phyloP scores from a whole-genome alignment of 2,888 invertebrate species.

The Brassicogethes aeneus region DNA sequence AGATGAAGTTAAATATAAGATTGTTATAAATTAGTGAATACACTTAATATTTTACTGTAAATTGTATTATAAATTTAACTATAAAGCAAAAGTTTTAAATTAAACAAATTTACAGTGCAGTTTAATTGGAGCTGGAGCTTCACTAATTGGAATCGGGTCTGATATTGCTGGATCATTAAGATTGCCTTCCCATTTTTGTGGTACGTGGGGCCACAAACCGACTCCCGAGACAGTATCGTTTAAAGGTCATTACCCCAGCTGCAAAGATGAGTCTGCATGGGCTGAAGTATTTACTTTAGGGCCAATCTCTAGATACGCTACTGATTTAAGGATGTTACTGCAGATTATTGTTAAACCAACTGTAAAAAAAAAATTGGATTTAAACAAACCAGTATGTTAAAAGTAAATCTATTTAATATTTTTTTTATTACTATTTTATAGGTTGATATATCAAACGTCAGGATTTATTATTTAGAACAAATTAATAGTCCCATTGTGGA shows the following conservation, averaged over 20 bases:
- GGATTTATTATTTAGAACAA: slow-evolving; percentile 73
- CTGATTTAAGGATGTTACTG: slow-evolving; percentile 69
- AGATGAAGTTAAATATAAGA: too few species aligned
- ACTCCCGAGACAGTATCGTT: slow-evolving; percentile 58
- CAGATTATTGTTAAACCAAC: slow-evolving; percentile 55
- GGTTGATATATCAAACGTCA: slow-evolving; percentile 43
- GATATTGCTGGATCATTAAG: slow-evolving; percentile 87
- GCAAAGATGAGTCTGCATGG: slow-evolving; percentile 51
- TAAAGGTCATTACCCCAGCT: slow-evolving; percentile 60
- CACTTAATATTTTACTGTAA: background rate
- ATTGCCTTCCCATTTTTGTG: slow-evolving; percentile 83
- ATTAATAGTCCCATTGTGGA: slow-evolving; percentile 16
- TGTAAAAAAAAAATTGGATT: slow-evolving; percentile 36
- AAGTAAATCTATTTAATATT: slow-evolving; percentile 1
- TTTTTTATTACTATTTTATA: background rate
- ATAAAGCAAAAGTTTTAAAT: too few species aligned
- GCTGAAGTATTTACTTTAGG: slow-evolving; percentile 70
- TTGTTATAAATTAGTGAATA: too few species aligned
- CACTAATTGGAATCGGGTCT: slow-evolving; percentile 74
- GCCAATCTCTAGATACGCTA: slow-evolving; percentile 80
- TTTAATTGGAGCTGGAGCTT: slow-evolving; percentile 69
- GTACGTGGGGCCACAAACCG: slow-evolving; percentile 90
- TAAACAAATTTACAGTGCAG: too few species aligned
- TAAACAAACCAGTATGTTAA: slow-evolving; percentile 44
- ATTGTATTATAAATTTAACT: too few species aligned